A percentile compares a stretch with the other conserved stretches of the same genome.
Evolutionary conservation across 1,140 invertebrate species (phyloP).

Genomic region (Diorhabda sublineata): DNA sequence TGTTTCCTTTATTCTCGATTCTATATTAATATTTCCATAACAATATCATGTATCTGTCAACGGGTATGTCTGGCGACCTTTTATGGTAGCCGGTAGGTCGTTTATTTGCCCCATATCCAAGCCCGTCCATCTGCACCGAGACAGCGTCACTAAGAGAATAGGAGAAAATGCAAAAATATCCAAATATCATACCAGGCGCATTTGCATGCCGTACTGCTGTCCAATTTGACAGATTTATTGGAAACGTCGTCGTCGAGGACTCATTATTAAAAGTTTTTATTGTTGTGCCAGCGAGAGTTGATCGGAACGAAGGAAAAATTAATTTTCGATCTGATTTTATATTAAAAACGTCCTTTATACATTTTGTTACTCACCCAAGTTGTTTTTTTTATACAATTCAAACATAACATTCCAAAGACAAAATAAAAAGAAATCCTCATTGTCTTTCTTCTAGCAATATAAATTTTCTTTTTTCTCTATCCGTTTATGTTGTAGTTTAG

Average conservation of each 20-base stretch:
- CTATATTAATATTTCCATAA: conserved; percentile 45
- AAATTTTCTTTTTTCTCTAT: too few species aligned
- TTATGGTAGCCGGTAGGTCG: conserved; percentile 33
- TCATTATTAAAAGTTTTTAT: conserved; percentile 37
- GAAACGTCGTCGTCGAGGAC: conserved; percentile 34
- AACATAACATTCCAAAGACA: too few species aligned
- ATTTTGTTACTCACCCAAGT: not conserved
- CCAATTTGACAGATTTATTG: conserved; percentile 43
- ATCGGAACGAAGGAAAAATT: not conserved
- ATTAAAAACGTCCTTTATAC: not conserved
- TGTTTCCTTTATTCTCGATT: conserved; percentile 37
- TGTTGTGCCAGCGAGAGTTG: conserved; percentile 22
- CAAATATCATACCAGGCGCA: conserved; percentile 31
- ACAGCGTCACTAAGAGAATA: conserved; percentile 27
- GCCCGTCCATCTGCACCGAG: conserved; percentile 31
- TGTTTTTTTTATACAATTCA: not conserved
- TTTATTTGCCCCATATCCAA: conserved; percentile 34
- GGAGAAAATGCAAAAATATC: conserved; percentile 24
- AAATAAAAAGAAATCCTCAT: too few species aligned
- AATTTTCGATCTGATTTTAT: not conserved
- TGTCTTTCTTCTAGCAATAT: too few species aligned
- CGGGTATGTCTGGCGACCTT: conserved; percentile 31
- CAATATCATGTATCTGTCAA: conserved; percentile 44
- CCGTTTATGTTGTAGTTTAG: too few species aligned
- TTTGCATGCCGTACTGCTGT: conserved; percentile 20